A percentile compares a stretch with the other conserved stretches of the same genome.
Conservation (phyloP, 64 coral and sea anemone genomes). For the Acropora tenuis region DNA sequence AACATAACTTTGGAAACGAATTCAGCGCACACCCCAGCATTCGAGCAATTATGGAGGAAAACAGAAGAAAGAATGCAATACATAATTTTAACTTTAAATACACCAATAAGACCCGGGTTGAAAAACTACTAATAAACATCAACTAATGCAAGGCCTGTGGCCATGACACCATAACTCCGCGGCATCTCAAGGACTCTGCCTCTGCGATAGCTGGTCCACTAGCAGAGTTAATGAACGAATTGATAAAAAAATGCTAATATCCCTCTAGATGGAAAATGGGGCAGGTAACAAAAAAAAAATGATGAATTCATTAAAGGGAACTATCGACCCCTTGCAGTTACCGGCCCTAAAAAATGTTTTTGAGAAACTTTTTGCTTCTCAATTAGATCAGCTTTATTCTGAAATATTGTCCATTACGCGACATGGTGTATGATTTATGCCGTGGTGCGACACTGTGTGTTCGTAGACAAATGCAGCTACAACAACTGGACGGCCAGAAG, state of each 20-base stretch:
- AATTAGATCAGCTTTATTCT: background rate
- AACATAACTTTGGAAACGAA: background rate
- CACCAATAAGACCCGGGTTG: constrained; percentile 48
- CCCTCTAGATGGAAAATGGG: constrained; percentile 17
- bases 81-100: background rate
- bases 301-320: background rate
- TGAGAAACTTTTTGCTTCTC: background rate
- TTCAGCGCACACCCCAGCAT: background rate
- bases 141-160: constrained; percentile 30
- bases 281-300: constrained; percentile 15
- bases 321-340: background rate
- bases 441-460: too few relatives aligned
- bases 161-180: constrained; percentile 28
- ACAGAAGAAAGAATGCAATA: too few relatives aligned
- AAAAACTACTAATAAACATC: constrained; percentile 31
- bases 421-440: too few relatives aligned
- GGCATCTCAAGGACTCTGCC: constrained; percentile 33
- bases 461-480: too few relatives aligned
- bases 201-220: constrained; percentile 35
- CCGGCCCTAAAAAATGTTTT: constrained; percentile 26
- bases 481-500: too few relatives aligned
- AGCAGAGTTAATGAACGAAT: constrained; percentile 50
- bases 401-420: background rate
- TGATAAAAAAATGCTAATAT: constrained; percentile 26
- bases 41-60: too few relatives aligned